Evolutionary conservation across 2,797 vertebrate species (phyloP).

Genomic region (Chaunax sp.): DNA sequence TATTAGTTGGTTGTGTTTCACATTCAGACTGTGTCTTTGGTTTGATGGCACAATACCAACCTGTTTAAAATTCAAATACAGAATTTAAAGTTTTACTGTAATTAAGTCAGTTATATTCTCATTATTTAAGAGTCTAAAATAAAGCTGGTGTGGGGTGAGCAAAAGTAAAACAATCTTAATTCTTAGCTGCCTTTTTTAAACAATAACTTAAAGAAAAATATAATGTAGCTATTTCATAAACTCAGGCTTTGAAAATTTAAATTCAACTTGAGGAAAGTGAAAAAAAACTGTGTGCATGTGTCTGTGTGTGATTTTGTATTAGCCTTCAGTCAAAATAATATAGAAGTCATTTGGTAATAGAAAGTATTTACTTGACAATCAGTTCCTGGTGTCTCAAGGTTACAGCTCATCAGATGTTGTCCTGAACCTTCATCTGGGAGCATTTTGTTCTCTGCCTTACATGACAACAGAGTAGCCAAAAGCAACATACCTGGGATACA

Average conservation of each 20-base stretch:
- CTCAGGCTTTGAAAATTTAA: too few species aligned
- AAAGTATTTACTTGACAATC: constrained; percentile 72
- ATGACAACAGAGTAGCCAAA: constrained; percentile 55
- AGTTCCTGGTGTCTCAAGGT: constrained; percentile 70
- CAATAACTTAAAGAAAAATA: too few species aligned
- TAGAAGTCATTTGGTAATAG: too few species aligned
- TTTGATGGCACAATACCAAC: not conserved
- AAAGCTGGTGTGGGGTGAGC: too few species aligned
- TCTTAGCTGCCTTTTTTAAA: too few species aligned
- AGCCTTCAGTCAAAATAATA: too few species aligned
- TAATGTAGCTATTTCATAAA: too few species aligned
- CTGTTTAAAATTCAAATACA: constrained; percentile 16
- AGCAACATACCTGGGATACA: constrained; percentile 53
- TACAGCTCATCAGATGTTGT: constrained; percentile 51
- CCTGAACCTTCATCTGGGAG: not conserved
- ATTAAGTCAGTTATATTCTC: not conserved
- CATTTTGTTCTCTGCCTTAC: not conserved
- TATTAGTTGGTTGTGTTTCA: rapidly evolving
- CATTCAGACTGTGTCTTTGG: rapidly evolving
- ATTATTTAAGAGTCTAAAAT: not conserved
- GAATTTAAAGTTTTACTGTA: not conserved
- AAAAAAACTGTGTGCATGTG: too few species aligned
- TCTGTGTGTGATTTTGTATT: too few species aligned
- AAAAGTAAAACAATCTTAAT: too few species aligned
- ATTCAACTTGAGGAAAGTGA: too few species aligned